Conservation (phyloP, 2,888 invertebrate genomes). For the Drosophila testacea region DNA sequence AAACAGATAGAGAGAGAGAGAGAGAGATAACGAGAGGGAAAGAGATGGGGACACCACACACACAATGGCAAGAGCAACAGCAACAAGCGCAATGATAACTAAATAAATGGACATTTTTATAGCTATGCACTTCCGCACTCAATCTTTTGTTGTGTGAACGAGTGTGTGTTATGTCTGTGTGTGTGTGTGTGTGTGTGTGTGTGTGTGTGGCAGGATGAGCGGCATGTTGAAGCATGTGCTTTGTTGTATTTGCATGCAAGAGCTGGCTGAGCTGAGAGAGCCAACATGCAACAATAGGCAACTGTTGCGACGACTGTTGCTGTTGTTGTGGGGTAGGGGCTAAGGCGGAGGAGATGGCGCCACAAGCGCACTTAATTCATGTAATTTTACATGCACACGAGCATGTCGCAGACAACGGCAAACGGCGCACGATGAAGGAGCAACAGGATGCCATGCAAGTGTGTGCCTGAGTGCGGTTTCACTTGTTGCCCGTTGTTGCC, state of each 20-base stretch:
- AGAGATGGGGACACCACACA: slow-evolving; percentile 6
- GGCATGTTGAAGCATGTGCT: slow-evolving; percentile 74
- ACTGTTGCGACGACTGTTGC: slow-evolving; percentile 41
- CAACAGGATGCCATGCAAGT: slow-evolving; percentile 74
- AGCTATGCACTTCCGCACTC: slow-evolving; percentile 81
- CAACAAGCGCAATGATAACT: slow-evolving; percentile 79
- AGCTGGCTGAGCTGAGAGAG: slow-evolving; percentile 39
- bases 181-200: slow-evolving; percentile 25
- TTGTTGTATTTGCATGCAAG: slow-evolving; percentile 49
- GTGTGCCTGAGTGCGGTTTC: slow-evolving; percentile 69
- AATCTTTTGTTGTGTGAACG: slow-evolving; percentile 68
- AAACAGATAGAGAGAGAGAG: slow-evolving; percentile 18
- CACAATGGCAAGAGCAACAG: slow-evolving; percentile 54
- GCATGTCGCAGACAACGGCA: slow-evolving; percentile 60
- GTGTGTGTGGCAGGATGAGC: slow-evolving; percentile 69
- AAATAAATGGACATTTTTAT: slow-evolving; percentile 81
- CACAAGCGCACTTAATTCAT: slow-evolving; percentile 78
- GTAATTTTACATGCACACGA: slow-evolving; percentile 76
- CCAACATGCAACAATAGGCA: slow-evolving; percentile 52
- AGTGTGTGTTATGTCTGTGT: slow-evolving; percentile 32
- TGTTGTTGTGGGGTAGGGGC: slow-evolving; percentile 2
- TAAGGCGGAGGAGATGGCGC: slow-evolving; percentile 11
- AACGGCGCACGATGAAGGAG: slow-evolving; percentile 46
- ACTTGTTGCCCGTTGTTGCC: slow-evolving; percentile 72
- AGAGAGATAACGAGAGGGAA: slow-evolving; percentile 1